Percentiles rank a stretch among this genome's conserved stretches.
These are phyloP conservation scores for Enteromius viviparus DNA, from an alignment of 2,797 vertebrate species.

Conservation along the genomic window DNA sequence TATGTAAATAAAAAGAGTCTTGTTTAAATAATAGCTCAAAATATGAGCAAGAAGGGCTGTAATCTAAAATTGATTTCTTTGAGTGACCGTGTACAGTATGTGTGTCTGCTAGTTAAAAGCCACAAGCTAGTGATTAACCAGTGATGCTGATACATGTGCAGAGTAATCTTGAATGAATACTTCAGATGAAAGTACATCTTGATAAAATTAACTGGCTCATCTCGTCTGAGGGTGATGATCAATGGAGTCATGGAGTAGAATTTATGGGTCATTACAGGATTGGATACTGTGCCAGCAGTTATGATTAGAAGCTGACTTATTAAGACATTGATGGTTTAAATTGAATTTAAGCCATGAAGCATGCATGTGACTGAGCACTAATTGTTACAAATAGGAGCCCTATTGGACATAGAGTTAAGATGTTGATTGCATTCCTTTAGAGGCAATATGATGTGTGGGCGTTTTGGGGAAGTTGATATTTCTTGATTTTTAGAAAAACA, in stretches of 20 bases:
- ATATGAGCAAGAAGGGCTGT: neutral
- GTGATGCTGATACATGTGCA: constrained; percentile 15
- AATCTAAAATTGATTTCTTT: neutral
- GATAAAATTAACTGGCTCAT: constrained; percentile 75
- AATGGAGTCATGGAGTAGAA: constrained; percentile 79
- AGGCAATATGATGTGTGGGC: constrained; percentile 1
- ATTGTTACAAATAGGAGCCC: constrained; percentile 42
- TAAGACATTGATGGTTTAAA: constrained; percentile 57
- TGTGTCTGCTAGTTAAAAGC: constrained; percentile 1
- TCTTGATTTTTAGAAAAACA: neutral
- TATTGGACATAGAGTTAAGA: constrained; percentile 22
- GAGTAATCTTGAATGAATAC: constrained; percentile 67
- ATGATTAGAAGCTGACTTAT: constrained; percentile 63
- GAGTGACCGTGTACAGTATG: neutral
- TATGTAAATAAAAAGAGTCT: neutral
- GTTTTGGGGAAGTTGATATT: constrained; percentile 22
- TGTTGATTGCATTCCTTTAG: constrained; percentile 31
- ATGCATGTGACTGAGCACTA: constrained; percentile 41
- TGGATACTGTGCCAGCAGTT: constrained; percentile 71
- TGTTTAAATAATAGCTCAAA: constrained; percentile 9
- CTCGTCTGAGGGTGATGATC: constrained; percentile 79
- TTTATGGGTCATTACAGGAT: constrained; percentile 77
- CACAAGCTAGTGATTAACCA: constrained; percentile 18
- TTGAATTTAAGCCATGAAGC: constrained; percentile 48
- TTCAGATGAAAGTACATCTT: constrained; percentile 76